Percentiles rank a stretch among this genome's conserved stretches.
These are phyloP conservation scores for Macrotrachela quadricornifera DNA, from an alignment of 1,140 invertebrate species.

Conservation along the genomic window DNA sequence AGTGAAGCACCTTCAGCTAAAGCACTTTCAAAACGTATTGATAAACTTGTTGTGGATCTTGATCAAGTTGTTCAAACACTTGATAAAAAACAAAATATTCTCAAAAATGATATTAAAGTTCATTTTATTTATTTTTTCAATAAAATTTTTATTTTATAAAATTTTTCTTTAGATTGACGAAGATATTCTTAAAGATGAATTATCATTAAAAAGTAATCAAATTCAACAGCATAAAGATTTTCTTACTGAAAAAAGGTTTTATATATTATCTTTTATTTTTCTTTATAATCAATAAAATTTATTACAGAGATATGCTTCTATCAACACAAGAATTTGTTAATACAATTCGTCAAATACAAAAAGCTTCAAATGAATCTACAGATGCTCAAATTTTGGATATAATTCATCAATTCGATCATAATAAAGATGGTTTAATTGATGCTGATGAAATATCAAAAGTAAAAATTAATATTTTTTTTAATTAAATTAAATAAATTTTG, in stretches of 20 bases:
- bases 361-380: not conserved
- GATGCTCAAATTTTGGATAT: slow-evolving; percentile 1
- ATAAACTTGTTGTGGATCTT: slow-evolving; percentile 1
- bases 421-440: slow-evolving; percentile 5
- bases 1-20: slow-evolving; percentile 2
- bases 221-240: too few species aligned
- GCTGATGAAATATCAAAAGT: slow-evolving; percentile 6
- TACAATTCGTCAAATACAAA: not conserved
- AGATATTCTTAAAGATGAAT: not conserved
- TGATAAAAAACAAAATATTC: not conserved
- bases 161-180: not conserved
- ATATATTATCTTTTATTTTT: too few species aligned
- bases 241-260: too few species aligned
- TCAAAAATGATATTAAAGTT: not conserved
- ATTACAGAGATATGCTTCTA: too few species aligned
- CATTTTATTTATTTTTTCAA: not conserved
- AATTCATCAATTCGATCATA: not conserved
- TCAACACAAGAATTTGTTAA: too few species aligned
- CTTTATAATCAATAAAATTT: too few species aligned
- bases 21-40: slow-evolving; percentile 1
- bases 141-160: not conserved
- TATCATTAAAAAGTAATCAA: not conserved
- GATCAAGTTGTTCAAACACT: not conserved
- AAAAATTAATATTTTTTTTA: not conserved
- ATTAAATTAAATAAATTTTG: not conserved